These are phyloP conservation scores for Hirtodrosophila alboralis DNA, from an alignment of 2,888 invertebrate genomes.

Conservation along the genomic window DNA sequence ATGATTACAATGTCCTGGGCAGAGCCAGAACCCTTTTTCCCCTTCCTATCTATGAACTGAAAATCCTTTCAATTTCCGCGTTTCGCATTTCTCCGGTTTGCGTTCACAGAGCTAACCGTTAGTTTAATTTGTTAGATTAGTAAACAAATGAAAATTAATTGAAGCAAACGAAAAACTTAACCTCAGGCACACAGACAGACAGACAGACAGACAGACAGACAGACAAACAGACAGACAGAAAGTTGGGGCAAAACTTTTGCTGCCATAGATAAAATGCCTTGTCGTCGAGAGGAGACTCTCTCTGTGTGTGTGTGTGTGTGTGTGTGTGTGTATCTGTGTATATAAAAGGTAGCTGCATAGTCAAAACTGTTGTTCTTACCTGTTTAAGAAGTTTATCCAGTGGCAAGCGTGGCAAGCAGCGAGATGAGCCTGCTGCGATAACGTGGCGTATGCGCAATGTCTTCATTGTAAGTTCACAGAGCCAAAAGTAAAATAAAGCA, in stretches of 20 bases:
- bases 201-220: too few relatives aligned
- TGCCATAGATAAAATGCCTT: conserved; percentile 66
- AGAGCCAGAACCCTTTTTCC: conserved; percentile 17
- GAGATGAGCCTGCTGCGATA: conserved; percentile 18
- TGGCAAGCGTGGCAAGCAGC: conserved; percentile 11
- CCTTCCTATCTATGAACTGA: too few relatives aligned
- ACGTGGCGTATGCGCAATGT: conserved; percentile 64
- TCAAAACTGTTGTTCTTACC: conserved; percentile 41
- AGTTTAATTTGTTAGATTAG: conserved; percentile 82
- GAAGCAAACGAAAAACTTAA: conserved; percentile 81
- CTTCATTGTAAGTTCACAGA: conserved; percentile 53
- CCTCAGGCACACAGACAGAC: conserved; percentile 64
- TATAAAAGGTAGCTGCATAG: conserved; percentile 56
- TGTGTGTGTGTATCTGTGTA: conserved; percentile 13
- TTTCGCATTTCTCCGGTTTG: conserved; percentile 38
- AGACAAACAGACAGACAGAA: too few relatives aligned
- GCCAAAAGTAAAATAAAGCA: conserved; percentile 40
- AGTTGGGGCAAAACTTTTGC: conserved; percentile 48
- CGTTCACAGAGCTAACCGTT: conserved; percentile 61
- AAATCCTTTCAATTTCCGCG: conserved; percentile 74
- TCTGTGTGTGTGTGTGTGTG: conserved; percentile 5
- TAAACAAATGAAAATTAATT: conserved; percentile 82
- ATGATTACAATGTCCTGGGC: conserved; percentile 67
- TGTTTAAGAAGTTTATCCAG: conserved; percentile 40
- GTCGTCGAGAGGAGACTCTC: conserved; percentile 40